These are phyloP conservation scores for Heliconius ethilla DNA, from an alignment of 2,888 invertebrate species.

Conservation along the genomic window DNA sequence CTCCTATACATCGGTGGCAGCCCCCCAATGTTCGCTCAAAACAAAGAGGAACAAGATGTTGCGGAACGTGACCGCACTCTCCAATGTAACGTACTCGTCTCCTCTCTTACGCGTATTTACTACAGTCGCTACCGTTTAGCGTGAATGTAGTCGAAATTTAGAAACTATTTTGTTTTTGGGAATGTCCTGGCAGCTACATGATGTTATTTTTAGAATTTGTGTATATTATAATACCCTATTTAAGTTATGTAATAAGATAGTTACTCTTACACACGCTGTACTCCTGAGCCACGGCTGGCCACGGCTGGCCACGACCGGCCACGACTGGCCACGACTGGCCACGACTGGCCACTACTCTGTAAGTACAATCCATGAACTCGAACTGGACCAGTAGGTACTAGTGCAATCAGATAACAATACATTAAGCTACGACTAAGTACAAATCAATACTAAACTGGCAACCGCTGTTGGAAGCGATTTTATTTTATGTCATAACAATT, in stretches of 20 bases:
- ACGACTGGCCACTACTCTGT: background rate
- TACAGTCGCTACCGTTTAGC: slow-evolving; percentile 17
- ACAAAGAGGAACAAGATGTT: slow-evolving; percentile 64
- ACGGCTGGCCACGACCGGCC: no score
- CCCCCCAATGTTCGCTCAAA: slow-evolving; percentile 47
- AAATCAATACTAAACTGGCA: slow-evolving; percentile 32
- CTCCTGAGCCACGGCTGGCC: no score
- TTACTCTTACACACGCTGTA: no score
- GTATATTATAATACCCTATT: no score
- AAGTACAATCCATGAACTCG: background rate
- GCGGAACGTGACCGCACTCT: slow-evolving; percentile 64
- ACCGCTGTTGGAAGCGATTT: slow-evolving; percentile 27
- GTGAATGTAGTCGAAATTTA: background rate
- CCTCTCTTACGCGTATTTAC: background rate
- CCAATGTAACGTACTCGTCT: slow-evolving; percentile 39
- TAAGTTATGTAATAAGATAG: no score
- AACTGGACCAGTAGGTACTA: background rate
- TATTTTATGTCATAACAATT: slow-evolving; percentile 33
- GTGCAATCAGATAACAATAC: background rate
- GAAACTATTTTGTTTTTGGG: no score
- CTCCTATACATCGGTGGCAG: no score
- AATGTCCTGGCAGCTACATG: background rate
- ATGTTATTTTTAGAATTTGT: no score
- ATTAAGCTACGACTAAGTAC: background rate
- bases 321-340: no score